Evolutionary conservation across 2,888 invertebrate genomes (phyloP).

Genomic region (Lissonota sp.): DNA sequence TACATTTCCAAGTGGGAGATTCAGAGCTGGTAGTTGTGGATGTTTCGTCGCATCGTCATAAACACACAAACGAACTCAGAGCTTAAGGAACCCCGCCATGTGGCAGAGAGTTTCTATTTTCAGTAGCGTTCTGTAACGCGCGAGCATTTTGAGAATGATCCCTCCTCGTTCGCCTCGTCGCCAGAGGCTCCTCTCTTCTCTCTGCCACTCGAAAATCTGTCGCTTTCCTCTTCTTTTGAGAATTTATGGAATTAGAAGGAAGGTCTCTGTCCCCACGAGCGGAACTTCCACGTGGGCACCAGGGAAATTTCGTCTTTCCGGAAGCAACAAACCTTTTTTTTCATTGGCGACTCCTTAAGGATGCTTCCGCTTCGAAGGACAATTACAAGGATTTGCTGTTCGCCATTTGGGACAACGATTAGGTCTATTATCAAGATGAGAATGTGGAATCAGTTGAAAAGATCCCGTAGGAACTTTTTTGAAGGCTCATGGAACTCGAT

Average conservation of each 20-base stretch:
- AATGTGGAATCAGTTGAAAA: too few species aligned
- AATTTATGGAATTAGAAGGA: slow-evolving; percentile 9
- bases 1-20: slow-evolving; percentile 13
- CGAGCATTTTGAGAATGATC: neutral
- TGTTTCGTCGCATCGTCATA: slow-evolving; percentile 54
- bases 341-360: too few species aligned
- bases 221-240: slow-evolving; percentile 27
- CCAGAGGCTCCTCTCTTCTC: too few species aligned
- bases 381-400: too few species aligned
- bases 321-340: too few species aligned
- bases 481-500: too few species aligned
- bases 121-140: slow-evolving; percentile 67
- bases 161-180: neutral
- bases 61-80: slow-evolving; percentile 70
- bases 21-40: slow-evolving; percentile 33
- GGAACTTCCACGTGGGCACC: too few species aligned
- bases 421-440: too few species aligned
- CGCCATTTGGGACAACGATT: too few species aligned
- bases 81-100: slow-evolving; percentile 80
- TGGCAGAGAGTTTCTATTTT: slow-evolving; percentile 80
- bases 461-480: too few species aligned
- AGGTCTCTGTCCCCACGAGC: neutral
- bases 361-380: too few species aligned
- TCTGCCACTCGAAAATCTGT: neutral
- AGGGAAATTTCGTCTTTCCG: too few species aligned